Percentiles rank a stretch among this genome's conserved stretches.
phyloP scores from a whole-genome alignment of 2,797 vertebrate species.

The Cossypha dichroa region DNA sequence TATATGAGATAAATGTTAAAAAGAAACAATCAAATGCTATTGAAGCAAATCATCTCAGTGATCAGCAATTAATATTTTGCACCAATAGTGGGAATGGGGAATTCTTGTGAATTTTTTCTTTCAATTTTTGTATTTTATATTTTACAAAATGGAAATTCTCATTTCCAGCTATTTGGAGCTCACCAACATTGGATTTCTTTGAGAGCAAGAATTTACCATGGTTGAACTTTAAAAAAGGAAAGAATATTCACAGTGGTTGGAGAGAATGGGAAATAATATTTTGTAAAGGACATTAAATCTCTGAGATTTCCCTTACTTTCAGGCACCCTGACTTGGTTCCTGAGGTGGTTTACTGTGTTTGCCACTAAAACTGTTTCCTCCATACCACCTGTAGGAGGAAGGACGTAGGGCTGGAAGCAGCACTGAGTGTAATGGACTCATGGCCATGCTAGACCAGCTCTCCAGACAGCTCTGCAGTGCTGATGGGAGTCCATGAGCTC shows the following conservation, averaged over 20 bases:
- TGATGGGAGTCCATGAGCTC: background rate
- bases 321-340: background rate
- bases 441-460: background rate
- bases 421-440: background rate
- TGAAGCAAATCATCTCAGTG: background rate
- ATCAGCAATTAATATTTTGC: background rate
- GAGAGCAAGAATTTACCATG: background rate
- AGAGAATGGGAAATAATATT: background rate
- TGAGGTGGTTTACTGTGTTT: background rate
- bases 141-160: background rate
- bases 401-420: fast-evolving
- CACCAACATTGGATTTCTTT: background rate
- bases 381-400: fast-evolving
- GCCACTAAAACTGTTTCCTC: background rate
- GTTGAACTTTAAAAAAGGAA: background rate
- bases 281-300: background rate
- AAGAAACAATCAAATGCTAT: background rate
- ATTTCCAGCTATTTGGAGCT: background rate
- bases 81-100: background rate
- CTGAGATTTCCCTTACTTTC: background rate
- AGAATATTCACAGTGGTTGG: background rate
- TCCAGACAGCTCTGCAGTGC: background rate
- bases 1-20: background rate
- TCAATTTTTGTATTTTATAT: background rate
- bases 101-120: background rate